Evolutionary conservation across 2,888 invertebrate genomes (phyloP).

Genomic region (Acrobasis consociella): DNA sequence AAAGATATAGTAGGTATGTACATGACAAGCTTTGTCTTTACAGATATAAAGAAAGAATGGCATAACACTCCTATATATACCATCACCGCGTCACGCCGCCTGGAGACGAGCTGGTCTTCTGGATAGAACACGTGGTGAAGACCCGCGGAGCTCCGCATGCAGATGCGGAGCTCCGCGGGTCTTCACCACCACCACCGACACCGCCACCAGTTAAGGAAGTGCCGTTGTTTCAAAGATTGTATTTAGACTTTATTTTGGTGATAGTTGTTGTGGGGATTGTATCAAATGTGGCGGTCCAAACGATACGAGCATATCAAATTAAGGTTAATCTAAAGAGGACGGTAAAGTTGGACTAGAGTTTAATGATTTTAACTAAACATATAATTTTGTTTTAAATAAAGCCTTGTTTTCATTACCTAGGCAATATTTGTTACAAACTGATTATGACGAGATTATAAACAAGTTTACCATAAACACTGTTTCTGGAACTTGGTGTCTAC

Average conservation of each 20-base stretch:
- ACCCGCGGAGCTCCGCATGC: conserved; percentile 82
- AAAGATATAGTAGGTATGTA: too few relatives aligned
- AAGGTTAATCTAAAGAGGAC: not conserved
- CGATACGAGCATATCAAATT: not conserved
- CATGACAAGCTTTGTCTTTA: not conserved
- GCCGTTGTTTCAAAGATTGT: conserved; percentile 61
- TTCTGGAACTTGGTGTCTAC: too few relatives aligned
- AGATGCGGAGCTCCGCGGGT: too few relatives aligned
- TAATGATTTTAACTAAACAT: too few relatives aligned
- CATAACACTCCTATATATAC: conserved; percentile 52
- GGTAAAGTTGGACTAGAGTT: too few relatives aligned
- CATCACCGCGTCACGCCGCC: conserved; percentile 79
- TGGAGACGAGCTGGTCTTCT: conserved; percentile 84
- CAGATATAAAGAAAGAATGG: conserved; percentile 52
- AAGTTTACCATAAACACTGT: too few relatives aligned
- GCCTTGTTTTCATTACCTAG: too few relatives aligned
- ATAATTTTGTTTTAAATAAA: too few relatives aligned
- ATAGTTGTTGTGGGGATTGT: conserved; percentile 30
- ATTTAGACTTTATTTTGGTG: conserved; percentile 47
- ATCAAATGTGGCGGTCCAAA: conserved; percentile 13
- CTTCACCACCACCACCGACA: too few relatives aligned
- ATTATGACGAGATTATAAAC: too few relatives aligned
- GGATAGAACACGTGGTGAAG: conserved; percentile 85
- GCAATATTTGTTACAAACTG: too few relatives aligned
- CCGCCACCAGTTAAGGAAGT: conserved; percentile 52